Evolutionary conservation across 2,113 vertebrate genomes (phyloP).

Genomic region (Mola mola): DNA sequence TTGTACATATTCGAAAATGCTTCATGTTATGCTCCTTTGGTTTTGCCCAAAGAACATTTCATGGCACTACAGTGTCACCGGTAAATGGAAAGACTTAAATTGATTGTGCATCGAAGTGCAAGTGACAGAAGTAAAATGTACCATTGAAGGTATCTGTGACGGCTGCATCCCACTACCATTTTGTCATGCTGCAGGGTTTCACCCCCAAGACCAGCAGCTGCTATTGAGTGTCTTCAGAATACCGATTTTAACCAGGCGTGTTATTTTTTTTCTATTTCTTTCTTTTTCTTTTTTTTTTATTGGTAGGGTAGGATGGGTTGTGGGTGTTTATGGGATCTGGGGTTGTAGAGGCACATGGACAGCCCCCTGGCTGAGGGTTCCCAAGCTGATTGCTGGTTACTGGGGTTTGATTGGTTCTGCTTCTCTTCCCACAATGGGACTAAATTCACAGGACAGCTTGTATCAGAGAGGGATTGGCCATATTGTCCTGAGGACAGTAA

Average conservation of each 20-base stretch:
- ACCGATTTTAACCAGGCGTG: constrained; percentile 73
- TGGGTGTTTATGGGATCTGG: no score
- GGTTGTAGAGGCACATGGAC: constrained; percentile 57
- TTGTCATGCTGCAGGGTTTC: constrained; percentile 12
- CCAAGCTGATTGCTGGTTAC: constrained; percentile 78
- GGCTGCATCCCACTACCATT: constrained; percentile 33
- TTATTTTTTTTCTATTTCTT: constrained; percentile 14
- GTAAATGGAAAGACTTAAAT: constrained; percentile 25
- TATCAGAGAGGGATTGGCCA: constrained; percentile 71
- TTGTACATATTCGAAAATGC: constrained; percentile 18
- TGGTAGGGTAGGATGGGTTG: not conserved
- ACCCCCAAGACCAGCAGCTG: constrained; percentile 31
- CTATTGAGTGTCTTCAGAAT: constrained; percentile 53
- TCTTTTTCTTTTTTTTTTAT: constrained; percentile 34
- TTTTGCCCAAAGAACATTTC: constrained; percentile 25
- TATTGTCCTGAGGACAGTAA: constrained; percentile 74
- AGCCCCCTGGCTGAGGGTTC: constrained; percentile 70
- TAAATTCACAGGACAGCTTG: constrained; percentile 73
- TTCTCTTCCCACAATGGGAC: constrained; percentile 75
- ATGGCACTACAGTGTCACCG: constrained; percentile 37
- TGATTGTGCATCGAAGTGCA: constrained; percentile 70
- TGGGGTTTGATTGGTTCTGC: constrained; percentile 78
- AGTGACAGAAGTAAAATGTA: constrained; percentile 56
- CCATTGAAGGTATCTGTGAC: constrained; percentile 53
- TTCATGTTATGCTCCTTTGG: constrained; percentile 11